A percentile compares a stretch with the other conserved stretches of the same genome.
These are phyloP conservation scores for Cossypha niveicapilla DNA, from an alignment of 2,797 vertebrate genomes.

Conservation along the genomic window DNA sequence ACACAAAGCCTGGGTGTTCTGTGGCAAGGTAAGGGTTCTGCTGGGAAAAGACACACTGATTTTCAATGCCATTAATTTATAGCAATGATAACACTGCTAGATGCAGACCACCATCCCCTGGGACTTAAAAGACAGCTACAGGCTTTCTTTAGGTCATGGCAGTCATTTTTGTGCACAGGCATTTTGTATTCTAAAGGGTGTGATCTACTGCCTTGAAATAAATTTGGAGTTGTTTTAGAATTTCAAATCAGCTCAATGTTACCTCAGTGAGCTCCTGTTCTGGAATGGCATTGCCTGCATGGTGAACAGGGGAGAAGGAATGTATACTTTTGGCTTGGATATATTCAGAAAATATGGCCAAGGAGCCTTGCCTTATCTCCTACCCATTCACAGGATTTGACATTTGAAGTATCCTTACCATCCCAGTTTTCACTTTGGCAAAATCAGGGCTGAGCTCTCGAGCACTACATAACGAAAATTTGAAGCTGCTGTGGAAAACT, in stretches of 20 bases:
- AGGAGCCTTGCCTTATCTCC: neutral
- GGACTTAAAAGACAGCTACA: neutral
- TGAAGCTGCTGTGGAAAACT: neutral
- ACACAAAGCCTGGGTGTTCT: neutral
- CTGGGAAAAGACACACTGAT: rapidly evolving
- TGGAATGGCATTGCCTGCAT: neutral
- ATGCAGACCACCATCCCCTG: neutral
- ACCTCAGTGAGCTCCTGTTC: neutral
- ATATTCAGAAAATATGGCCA: neutral
- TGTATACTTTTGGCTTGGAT: neutral
- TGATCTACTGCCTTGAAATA: neutral
- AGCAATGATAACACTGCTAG: neutral
- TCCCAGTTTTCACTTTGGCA: neutral
- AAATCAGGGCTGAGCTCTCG: neutral
- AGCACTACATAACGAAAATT: neutral
- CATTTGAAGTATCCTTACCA: neutral
- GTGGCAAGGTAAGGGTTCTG: rapidly evolving
- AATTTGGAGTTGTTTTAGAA: neutral
- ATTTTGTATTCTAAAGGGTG: neutral
- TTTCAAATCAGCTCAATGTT: neutral
- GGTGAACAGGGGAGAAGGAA: neutral
- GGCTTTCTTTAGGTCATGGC: neutral
- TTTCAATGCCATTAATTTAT: rapidly evolving
- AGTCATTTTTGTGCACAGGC: neutral
- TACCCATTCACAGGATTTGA: neutral